Evolutionary conservation across 1,140 invertebrate species (phyloP).

Genomic region (Drosophila kikkawai): DNA sequence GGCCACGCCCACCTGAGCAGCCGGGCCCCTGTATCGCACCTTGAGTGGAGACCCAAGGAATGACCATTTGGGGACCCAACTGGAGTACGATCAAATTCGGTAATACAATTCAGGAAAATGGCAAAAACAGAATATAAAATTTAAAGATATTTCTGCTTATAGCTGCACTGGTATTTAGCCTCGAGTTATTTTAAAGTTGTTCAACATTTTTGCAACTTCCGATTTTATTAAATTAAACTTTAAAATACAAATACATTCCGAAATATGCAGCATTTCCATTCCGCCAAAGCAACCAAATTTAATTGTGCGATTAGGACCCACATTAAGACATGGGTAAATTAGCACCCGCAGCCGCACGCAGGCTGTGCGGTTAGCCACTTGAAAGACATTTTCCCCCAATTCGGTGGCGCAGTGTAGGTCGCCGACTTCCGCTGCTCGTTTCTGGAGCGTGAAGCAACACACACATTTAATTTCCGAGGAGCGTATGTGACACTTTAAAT

Average conservation of each 20-base stretch:
- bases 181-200: not conserved
- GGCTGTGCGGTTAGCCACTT: conserved; percentile 5
- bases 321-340: conserved; percentile 18
- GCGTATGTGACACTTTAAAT: conserved; percentile 81
- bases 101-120: conserved; percentile 3
- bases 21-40: conserved; percentile 8
- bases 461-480: conserved; percentile 79
- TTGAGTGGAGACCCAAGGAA: conserved; percentile 24
- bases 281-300: not conserved
- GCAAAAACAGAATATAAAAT: not conserved
- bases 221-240: no score
- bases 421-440: conserved; percentile 47
- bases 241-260: not conserved
- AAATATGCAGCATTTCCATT: not conserved
- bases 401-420: conserved; percentile 46
- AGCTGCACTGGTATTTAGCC: not conserved
- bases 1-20: conserved; percentile 43
- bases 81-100: conserved; percentile 29
- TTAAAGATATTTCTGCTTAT: not conserved
- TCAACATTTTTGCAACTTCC: no score
- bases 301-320: conserved; percentile 4
- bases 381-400: conserved; percentile 13
- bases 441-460: conserved; percentile 62
- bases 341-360: conserved; percentile 5
- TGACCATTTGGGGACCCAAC: conserved; percentile 49